Percentiles rank a stretch among this genome's conserved stretches.
Conservation (phyloP, 2,797 vertebrate genomes). For the Peromyscus melanophrys region DNA sequence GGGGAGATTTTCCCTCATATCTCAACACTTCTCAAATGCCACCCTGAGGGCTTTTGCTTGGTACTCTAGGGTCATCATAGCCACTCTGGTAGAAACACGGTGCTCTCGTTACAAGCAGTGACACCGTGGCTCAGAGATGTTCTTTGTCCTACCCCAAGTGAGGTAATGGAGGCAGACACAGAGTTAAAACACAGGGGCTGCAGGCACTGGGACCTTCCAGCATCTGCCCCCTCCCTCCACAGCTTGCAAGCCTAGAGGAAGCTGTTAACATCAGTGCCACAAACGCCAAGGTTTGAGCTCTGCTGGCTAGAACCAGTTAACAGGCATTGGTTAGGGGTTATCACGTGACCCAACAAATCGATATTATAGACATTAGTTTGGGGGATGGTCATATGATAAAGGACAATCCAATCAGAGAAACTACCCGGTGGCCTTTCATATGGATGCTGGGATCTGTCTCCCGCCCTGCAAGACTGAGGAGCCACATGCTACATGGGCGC, state of each 20-base stretch:
- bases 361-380: not conserved
- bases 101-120: not conserved
- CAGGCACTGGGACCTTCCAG: not conserved
- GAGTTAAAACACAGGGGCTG: not conserved
- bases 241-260: not conserved
- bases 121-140: not conserved
- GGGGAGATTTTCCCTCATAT: not conserved
- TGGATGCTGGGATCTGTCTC: not conserved
- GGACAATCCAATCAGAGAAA: not conserved
- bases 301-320: not conserved
- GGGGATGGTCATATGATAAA: not conserved
- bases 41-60: not conserved
- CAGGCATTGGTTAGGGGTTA: not conserved
- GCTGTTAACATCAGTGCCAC: no score
- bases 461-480: not conserved
- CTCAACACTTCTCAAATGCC: not conserved
- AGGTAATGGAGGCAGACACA: not conserved
- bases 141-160: not conserved
- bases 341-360: not conserved
- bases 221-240: not conserved
- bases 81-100: not conserved
- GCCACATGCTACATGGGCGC: rapidly evolving
- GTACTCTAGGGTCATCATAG: not conserved
- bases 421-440: no score
- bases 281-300: not conserved